A percentile compares a stretch with the other conserved stretches of the same genome.
Evolutionary conservation across 2,113 vertebrate genomes (phyloP).

Genomic region (Smithornis capensis): DNA sequence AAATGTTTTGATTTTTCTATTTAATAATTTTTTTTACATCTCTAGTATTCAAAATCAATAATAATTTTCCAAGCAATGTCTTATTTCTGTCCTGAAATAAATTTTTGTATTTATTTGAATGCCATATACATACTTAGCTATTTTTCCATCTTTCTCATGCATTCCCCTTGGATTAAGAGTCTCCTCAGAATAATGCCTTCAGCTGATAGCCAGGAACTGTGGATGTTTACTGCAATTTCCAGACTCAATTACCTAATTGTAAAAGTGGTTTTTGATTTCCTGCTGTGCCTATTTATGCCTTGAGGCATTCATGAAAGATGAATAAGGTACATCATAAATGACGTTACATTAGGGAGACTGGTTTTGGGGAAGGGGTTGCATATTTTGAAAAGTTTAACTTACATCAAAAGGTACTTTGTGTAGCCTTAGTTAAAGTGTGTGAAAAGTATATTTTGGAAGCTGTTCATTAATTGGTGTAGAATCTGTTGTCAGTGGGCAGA

Average conservation of each 20-base stretch:
- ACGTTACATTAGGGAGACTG: background rate
- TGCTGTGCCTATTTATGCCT: background rate
- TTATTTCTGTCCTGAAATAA: background rate
- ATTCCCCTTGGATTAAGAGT: background rate
- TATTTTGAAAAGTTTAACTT: background rate
- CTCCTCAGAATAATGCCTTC: background rate
- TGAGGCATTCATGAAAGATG: constrained; percentile 13
- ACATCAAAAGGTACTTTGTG: background rate
- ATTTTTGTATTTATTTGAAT: background rate
- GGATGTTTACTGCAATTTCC: background rate
- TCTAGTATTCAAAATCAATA: background rate
- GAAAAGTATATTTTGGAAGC: background rate
- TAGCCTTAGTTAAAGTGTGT: background rate
- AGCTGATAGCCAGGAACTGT: background rate
- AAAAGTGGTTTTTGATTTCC: constrained; percentile 3
- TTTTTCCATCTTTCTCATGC: background rate
- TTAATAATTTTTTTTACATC: background rate
- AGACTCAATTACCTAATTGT: constrained; percentile 10
- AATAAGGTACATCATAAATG: background rate
- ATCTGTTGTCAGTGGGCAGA: background rate
- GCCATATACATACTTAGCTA: background rate
- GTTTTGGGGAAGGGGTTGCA: background rate
- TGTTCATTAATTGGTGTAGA: background rate
- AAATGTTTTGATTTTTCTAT: background rate
- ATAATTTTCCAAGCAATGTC: background rate